Evolutionary conservation across 2,888 invertebrate genomes (phyloP).

Genomic region (Ophion costatus): DNA sequence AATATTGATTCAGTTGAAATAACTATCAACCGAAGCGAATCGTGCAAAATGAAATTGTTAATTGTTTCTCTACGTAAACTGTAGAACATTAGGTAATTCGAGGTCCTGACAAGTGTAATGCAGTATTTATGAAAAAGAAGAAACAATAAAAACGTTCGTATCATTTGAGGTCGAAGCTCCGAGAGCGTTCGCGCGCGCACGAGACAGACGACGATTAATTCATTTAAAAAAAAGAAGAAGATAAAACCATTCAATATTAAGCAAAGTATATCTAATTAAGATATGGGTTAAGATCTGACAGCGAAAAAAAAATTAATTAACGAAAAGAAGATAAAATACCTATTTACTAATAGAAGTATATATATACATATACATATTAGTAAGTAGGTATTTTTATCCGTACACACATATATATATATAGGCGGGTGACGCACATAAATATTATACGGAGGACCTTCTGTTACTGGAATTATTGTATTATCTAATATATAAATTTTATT

Average conservation of each 20-base stretch:
- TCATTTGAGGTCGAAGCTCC: slow-evolving; percentile 47
- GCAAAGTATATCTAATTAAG: slow-evolving; percentile 74
- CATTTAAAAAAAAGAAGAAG: slow-evolving; percentile 30
- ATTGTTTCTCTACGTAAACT: background rate
- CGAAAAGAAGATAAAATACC: slow-evolving; percentile 69
- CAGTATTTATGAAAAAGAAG: background rate
- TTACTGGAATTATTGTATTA: slow-evolving; percentile 80
- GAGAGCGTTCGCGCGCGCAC: slow-evolving; percentile 59
- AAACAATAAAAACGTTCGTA: slow-evolving; percentile 30
- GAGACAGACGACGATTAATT: slow-evolving; percentile 63
- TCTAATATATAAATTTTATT: slow-evolving; percentile 81
- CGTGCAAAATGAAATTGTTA: background rate
- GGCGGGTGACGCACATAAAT: slow-evolving; percentile 69
- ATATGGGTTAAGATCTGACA: slow-evolving; percentile 78
- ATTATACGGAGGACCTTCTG: slow-evolving; percentile 75
- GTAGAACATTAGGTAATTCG: background rate
- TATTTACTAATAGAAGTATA: slow-evolving; percentile 65
- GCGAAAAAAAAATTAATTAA: slow-evolving; percentile 69
- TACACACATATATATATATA: slow-evolving; percentile 50
- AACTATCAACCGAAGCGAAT: background rate
- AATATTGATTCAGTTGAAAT: background rate
- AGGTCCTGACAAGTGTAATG: background rate
- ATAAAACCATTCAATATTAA: slow-evolving; percentile 66
- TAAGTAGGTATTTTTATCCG: slow-evolving; percentile 52
- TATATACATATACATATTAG: slow-evolving; percentile 28